phyloP scores from a whole-genome alignment of 2,888 invertebrate species.

The Cantharis nigra region DNA sequence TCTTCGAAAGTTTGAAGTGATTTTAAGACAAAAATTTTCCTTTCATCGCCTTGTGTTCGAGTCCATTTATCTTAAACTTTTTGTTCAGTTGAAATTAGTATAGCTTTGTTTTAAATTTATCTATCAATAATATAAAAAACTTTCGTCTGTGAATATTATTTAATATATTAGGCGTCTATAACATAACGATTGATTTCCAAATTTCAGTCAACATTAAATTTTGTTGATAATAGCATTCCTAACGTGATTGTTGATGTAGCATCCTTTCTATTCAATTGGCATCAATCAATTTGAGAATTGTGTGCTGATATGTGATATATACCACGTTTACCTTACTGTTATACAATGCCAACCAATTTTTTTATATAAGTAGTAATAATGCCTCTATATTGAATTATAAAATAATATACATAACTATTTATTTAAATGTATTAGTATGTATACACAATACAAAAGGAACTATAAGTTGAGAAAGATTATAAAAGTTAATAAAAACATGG shows the following conservation, averaged over 20 bases:
- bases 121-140: not conserved
- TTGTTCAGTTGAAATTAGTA: not conserved
- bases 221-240: not conserved
- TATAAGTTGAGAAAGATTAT: not conserved
- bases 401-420: not conserved
- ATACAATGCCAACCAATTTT: not conserved
- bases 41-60: not conserved
- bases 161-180: not conserved
- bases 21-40: not conserved
- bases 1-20: not conserved
- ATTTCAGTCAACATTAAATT: not conserved
- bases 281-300: not conserved
- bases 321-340: not conserved
- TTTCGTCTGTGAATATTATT: not conserved
- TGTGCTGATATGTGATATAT: not conserved
- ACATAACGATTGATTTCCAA: not conserved
- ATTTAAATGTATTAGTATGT: not conserved
- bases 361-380: not conserved
- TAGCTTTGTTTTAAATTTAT: not conserved
- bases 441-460: too few species aligned
- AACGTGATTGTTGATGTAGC: not conserved
- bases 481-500: not conserved
- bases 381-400: not conserved
- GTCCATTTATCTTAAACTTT: not conserved
- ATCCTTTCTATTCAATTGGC: not conserved